A percentile compares a stretch with the other conserved stretches of the same genome.
These are phyloP conservation scores for Dicyrtoma fusca DNA, from an alignment of 2,888 invertebrate species.

Conservation along the genomic window DNA sequence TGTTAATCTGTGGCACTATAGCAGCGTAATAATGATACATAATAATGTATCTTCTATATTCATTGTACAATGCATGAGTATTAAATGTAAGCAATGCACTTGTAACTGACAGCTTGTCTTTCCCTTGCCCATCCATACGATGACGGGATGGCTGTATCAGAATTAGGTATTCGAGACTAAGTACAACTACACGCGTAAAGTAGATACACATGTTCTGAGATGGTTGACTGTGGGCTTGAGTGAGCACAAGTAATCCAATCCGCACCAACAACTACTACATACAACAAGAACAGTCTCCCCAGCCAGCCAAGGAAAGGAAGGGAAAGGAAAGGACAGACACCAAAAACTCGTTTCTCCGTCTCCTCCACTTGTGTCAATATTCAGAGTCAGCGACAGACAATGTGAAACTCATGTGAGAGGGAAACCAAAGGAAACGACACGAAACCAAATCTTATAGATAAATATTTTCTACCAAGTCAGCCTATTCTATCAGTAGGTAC, in stretches of 20 bases:
- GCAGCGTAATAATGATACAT: no score
- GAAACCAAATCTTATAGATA: not conserved
- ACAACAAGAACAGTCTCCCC: not conserved
- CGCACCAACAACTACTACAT: slow-evolving; percentile 10
- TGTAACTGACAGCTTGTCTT: not conserved
- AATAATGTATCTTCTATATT: no score
- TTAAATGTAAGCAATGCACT: not conserved
- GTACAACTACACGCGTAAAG: slow-evolving; percentile 22
- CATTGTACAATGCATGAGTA: no score
- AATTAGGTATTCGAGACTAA: not conserved
- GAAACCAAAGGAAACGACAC: no score
- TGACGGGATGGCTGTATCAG: not conserved
- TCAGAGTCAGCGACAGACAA: not conserved
- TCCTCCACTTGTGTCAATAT: slow-evolving; percentile 34
- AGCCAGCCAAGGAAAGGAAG: not conserved
- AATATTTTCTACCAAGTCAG: slow-evolving; percentile 1
- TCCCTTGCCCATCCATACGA: not conserved
- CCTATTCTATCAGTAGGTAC: no score
- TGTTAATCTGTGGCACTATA: no score
- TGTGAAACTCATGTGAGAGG: not conserved
- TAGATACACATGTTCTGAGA: slow-evolving; percentile 36
- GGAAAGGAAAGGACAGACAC: no score
- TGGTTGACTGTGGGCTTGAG: slow-evolving; percentile 27
- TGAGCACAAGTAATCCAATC: slow-evolving; percentile 33
- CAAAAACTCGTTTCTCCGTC: slow-evolving; percentile 16